These are phyloP conservation scores for Torymus tubicola DNA, from an alignment of 2,888 invertebrate genomes.

Conservation along the genomic window DNA sequence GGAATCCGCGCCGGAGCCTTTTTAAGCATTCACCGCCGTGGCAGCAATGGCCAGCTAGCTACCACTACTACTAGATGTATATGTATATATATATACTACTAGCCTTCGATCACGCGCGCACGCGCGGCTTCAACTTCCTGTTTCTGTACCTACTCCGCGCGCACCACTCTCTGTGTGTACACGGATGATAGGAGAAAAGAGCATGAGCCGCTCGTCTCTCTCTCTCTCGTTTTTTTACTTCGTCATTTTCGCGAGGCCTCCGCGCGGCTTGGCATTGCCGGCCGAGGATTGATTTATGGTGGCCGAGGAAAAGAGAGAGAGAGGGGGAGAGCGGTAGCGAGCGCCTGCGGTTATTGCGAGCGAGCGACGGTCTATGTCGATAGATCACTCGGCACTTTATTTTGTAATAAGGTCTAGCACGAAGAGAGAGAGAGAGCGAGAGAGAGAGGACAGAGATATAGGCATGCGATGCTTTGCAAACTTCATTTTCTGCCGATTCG, in stretches of 20 bases:
- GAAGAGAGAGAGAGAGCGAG: background rate
- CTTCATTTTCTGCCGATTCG: conserved; percentile 30
- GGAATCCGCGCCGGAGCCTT: too few species aligned
- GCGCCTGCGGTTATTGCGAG: conserved; percentile 42
- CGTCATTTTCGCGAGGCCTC: conserved; percentile 38
- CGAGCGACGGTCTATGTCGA: conserved; percentile 4
- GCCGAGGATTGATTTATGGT: conserved; percentile 46
- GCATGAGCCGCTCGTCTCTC: conserved; percentile 8
- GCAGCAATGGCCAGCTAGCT: too few species aligned
- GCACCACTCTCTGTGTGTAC: too few species aligned
- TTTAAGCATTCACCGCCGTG: too few species aligned
- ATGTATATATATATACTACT: too few species aligned
- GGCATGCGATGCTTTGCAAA: background rate
- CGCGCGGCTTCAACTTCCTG: conserved; percentile 25
- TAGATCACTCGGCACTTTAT: conserved; percentile 50
- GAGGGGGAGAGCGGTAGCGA: background rate
- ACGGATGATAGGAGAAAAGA: conserved; percentile 19
- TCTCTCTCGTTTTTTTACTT: background rate
- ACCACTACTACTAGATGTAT: too few species aligned
- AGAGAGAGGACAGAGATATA: too few species aligned
- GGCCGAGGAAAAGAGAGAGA: background rate
- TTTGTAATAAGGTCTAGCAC: conserved; percentile 36
- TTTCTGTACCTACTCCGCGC: background rate
- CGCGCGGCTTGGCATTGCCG: background rate
- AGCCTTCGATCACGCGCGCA: background rate